These are phyloP conservation scores for Drosophila sp. DNA, from an alignment of 1,140 invertebrate species.

Conservation along the genomic window DNA sequence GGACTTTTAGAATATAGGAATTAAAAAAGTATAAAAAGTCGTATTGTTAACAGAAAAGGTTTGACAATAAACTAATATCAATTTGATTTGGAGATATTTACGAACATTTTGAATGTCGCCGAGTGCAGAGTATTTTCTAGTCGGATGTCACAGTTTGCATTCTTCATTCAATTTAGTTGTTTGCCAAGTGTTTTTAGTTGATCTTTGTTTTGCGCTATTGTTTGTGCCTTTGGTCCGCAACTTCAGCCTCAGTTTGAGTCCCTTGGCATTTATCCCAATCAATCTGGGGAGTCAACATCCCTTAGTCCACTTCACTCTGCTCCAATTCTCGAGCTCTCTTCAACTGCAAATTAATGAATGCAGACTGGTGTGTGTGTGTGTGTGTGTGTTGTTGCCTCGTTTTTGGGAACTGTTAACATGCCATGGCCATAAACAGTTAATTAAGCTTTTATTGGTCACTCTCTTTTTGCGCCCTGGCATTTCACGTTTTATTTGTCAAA, in stretches of 20 bases:
- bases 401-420: constrained; percentile 68
- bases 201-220: constrained; percentile 10
- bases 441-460: constrained; percentile 83
- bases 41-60: not conserved
- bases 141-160: not conserved
- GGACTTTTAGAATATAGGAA: not conserved
- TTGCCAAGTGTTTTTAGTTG: constrained; percentile 22
- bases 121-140: not conserved
- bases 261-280: constrained; percentile 25
- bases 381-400: constrained; percentile 30
- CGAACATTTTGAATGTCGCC: not conserved
- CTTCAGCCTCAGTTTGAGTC: not conserved
- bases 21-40: not conserved
- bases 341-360: constrained; percentile 65
- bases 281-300: not conserved
- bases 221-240: constrained; percentile 5
- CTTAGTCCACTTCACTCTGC: not conserved
- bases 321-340: constrained; percentile 11
- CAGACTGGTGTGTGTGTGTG: constrained; percentile 30
- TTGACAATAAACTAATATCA: not conserved
- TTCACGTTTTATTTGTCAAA: constrained; percentile 82
- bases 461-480: constrained; percentile 73
- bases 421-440: constrained; percentile 82
- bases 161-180: constrained; percentile 14
- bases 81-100: not conserved